phyloP scores from a whole-genome alignment of 1,140 invertebrate species.

The Cheumatopsyche charites region DNA sequence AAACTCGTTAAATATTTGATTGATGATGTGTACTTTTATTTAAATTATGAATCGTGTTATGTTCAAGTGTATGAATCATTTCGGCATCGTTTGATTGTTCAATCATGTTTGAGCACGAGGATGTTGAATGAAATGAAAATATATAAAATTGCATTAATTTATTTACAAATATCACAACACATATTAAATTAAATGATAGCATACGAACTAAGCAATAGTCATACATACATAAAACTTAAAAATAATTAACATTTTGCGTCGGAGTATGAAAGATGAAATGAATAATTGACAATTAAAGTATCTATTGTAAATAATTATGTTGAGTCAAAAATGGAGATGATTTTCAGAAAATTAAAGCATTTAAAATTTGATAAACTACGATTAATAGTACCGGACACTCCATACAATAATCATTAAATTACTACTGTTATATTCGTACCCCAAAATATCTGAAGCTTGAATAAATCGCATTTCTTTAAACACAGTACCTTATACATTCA shows the following conservation, averaged over 20 bases:
- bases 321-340: no score
- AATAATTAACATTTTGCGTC: constrained; percentile 39
- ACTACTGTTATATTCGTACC: constrained; percentile 16
- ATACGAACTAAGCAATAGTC: constrained; percentile 14
- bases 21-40: no score
- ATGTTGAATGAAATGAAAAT: no score
- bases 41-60: no score
- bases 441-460: constrained; percentile 34
- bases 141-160: constrained; percentile 27
- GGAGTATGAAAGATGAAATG: background rate
- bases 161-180: constrained; percentile 48
- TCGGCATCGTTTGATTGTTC: no score
- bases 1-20: no score
- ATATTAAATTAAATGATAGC: constrained; percentile 32
- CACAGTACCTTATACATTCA: background rate
- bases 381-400: background rate
- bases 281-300: no score
- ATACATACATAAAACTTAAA: constrained; percentile 44
- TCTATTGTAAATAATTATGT: no score
- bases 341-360: no score
- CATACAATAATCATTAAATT: background rate
- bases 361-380: background rate
- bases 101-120: no score
- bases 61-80: no score
- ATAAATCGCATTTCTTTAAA: background rate